A percentile compares a stretch with the other conserved stretches of the same genome.
Evolutionary conservation across 2,113 vertebrate genomes (phyloP).

Genomic region (Platysteira castanea): DNA sequence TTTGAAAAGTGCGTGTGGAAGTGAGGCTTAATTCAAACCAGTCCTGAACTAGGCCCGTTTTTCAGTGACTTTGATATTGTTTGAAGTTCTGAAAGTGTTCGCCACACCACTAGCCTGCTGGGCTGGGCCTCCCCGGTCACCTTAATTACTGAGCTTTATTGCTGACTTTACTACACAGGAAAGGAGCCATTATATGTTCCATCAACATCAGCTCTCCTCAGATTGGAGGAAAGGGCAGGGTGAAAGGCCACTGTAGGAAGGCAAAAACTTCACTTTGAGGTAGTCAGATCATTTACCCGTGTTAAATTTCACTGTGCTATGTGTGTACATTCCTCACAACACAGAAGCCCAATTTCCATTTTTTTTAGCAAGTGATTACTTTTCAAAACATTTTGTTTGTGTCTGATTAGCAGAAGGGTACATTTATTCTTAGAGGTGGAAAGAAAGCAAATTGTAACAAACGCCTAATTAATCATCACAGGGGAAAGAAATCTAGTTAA

Average conservation of each 20-base stretch:
- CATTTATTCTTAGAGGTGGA: slow-evolving; percentile 67
- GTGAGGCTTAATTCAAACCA: slow-evolving; percentile 96
- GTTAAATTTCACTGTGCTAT: slow-evolving; percentile 78
- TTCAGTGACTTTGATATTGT: slow-evolving; percentile 92
- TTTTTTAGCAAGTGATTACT: slow-evolving; percentile 78
- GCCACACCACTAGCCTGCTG: slow-evolving; percentile 88
- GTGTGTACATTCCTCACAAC: slow-evolving; percentile 76
- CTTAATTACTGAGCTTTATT: slow-evolving; percentile 98
- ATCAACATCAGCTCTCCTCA: slow-evolving; percentile 92
- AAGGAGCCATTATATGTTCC: slow-evolving; percentile 97
- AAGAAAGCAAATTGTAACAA: slow-evolving; percentile 49
- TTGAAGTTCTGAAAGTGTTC: slow-evolving; percentile 97
- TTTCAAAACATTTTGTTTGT: slow-evolving; percentile 83
- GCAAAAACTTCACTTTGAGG: slow-evolving; percentile 85
- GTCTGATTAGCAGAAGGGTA: slow-evolving; percentile 55
- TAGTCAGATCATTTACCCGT: slow-evolving; percentile 85
- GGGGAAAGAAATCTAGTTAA: slow-evolving; percentile 61
- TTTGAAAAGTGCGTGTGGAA: slow-evolving; percentile 90
- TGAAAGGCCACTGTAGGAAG: slow-evolving; percentile 93
- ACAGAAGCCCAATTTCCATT: slow-evolving; percentile 80
- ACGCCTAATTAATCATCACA: slow-evolving; percentile 71
- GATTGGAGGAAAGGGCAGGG: slow-evolving; percentile 89
- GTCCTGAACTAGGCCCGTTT: slow-evolving; percentile 84
- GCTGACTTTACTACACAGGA: slow-evolving; percentile 97
- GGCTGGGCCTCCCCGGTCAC: slow-evolving; percentile 93